These are phyloP conservation scores for Nanger granti DNA, from an alignment of 2,113 vertebrate genomes.

Conservation along the genomic window DNA sequence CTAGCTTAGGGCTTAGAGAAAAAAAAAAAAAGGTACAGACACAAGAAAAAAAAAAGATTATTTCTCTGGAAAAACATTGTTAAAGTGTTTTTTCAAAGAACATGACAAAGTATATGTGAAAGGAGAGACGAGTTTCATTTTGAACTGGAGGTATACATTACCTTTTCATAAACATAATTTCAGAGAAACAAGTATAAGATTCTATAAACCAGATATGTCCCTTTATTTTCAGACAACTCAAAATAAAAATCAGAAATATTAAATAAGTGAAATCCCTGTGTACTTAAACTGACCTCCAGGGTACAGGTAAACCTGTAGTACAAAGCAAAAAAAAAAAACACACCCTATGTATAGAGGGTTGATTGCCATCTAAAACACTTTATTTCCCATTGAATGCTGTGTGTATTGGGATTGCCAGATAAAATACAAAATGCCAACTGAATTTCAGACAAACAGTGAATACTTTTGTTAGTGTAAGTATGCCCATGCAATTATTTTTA, in stretches of 20 bases:
- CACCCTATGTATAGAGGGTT: neutral
- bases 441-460: neutral
- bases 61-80: neutral
- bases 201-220: neutral
- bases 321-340: neutral
- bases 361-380: neutral
- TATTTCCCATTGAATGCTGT: neutral
- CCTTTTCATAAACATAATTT: neutral
- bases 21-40: slow-evolving; percentile 3
- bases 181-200: neutral
- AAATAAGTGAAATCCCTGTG: neutral
- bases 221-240: neutral
- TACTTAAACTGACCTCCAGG: neutral
- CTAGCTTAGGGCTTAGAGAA: slow-evolving; percentile 32
- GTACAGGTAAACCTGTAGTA: neutral
- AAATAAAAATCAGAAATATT: slow-evolving; percentile 1
- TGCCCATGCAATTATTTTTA: neutral
- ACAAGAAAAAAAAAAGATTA: neutral
- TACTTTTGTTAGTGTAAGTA: neutral
- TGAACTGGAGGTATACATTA: neutral
- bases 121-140: neutral
- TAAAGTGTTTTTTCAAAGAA: slow-evolving; percentile 9
- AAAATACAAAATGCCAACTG: neutral
- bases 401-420: neutral
- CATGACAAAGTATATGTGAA: neutral